phyloP scores from a whole-genome alignment of 2,797 vertebrate genomes.

The Chelon auratus region DNA sequence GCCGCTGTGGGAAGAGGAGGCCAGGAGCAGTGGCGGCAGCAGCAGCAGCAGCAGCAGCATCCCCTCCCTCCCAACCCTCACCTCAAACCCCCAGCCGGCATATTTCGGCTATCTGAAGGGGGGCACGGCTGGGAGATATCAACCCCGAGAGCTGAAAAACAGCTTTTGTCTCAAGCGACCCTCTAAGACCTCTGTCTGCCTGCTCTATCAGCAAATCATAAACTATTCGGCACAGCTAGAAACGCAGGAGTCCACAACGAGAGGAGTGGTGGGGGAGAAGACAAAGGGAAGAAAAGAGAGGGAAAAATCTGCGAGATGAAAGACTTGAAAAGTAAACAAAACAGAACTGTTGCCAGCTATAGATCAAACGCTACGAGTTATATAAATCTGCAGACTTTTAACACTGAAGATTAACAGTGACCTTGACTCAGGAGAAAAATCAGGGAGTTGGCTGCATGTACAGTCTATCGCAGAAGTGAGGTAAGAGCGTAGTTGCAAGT shows the following conservation, averaged over 20 bases:
- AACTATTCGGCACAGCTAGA: conserved; percentile 55
- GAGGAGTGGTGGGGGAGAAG: not conserved
- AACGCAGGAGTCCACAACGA: conserved; percentile 49
- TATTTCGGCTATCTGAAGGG: conserved; percentile 68
- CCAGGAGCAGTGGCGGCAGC: conserved; percentile 69
- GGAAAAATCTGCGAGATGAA: conserved; percentile 43
- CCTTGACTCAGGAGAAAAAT: conserved; percentile 23
- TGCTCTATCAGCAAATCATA: conserved; percentile 75
- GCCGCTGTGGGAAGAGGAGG: conserved; percentile 61
- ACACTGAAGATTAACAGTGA: conserved; percentile 16
- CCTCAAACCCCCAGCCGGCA: conserved; percentile 58
- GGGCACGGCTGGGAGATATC: conserved; percentile 63
- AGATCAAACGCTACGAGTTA: conserved; percentile 38
- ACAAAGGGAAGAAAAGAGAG: conserved; percentile 1
- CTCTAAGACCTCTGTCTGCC: conserved; percentile 55
- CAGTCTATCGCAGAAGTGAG: not conserved
- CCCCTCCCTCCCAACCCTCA: conserved; percentile 42
- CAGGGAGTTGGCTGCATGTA: conserved; percentile 1
- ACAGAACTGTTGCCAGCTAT: conserved; percentile 18
- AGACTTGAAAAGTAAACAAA: conserved; percentile 54
- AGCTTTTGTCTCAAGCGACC: conserved; percentile 72
- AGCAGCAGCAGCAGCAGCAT: conserved; percentile 2
- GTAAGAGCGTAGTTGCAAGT: not conserved
- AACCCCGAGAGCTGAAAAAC: conserved; percentile 73
- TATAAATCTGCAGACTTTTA: conserved; percentile 15